Evolutionary conservation across 92 coral and sea anemone species (phyloP).

Genomic region (Parazoanthus atlanticus): DNA sequence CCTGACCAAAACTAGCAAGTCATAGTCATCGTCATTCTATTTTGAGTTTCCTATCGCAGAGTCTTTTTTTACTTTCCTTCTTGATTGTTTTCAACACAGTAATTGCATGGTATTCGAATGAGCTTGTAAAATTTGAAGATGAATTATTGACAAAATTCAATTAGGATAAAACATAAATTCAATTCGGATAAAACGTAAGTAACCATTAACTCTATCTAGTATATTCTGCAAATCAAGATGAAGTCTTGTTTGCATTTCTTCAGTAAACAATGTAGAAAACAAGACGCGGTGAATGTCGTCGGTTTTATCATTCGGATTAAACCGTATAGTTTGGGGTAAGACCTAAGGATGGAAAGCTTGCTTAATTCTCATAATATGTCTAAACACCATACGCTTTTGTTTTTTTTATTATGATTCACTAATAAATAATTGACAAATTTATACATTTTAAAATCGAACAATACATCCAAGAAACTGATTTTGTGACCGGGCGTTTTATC

Average conservation of each 20-base stretch:
- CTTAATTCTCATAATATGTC: not conserved
- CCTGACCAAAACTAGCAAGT: not conserved
- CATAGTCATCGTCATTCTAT: not conserved
- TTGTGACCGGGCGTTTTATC: not conserved
- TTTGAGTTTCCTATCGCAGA: not conserved
- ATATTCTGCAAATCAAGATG: not conserved
- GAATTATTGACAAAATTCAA: not conserved
- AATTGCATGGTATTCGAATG: not conserved
- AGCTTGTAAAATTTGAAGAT: not conserved
- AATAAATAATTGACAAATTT: too few relatives aligned
- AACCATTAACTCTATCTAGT: too few relatives aligned
- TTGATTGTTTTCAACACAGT: not conserved
- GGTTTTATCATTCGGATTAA: not conserved
- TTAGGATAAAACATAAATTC: not conserved
- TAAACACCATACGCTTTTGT: not conserved
- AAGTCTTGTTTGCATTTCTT: not conserved
- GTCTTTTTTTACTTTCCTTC: not conserved
- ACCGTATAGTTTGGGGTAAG: not conserved
- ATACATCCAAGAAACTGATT: not conserved
- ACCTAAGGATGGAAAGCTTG: not conserved
- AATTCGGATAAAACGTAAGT: too few relatives aligned
- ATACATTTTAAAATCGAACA: too few relatives aligned
- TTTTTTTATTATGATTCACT: too few relatives aligned
- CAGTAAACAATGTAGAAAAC: not conserved
- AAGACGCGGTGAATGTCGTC: not conserved